Conservation (phyloP, 2,888 invertebrate genomes). For the Deilephila elpenor region DNA sequence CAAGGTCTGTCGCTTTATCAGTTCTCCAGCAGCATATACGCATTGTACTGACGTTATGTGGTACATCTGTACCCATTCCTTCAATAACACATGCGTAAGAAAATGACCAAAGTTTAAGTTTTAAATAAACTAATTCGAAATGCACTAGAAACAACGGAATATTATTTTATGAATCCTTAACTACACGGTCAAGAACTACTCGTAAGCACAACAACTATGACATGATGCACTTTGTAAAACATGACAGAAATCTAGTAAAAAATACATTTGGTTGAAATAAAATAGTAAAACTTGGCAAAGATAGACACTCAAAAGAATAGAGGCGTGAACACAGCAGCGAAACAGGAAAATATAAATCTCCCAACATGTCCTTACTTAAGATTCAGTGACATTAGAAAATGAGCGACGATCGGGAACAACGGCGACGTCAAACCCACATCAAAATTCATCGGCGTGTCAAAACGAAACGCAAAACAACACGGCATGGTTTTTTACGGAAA, state of each 20-base stretch:
- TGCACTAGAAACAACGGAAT: neutral
- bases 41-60: too few species aligned
- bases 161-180: neutral
- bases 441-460: slow-evolving; percentile 58
- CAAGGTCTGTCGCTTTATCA: too few species aligned
- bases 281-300: neutral
- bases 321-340: slow-evolving; percentile 14
- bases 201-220: neutral
- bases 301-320: neutral
- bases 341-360: slow-evolving; percentile 54
- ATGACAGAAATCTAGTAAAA: neutral
- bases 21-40: too few species aligned
- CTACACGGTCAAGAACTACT: neutral
- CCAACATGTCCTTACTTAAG: slow-evolving; percentile 57
- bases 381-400: slow-evolving; percentile 64
- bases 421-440: slow-evolving; percentile 70
- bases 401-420: slow-evolving; percentile 53
- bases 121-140: neutral
- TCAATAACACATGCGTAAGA: neutral
- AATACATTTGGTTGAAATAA: neutral
- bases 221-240: neutral
- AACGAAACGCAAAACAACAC: slow-evolving; percentile 57
- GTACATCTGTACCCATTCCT: neutral
- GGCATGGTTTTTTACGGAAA: slow-evolving; percentile 52
- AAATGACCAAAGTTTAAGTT: neutral